phyloP scores from a whole-genome alignment of 2,113 vertebrate species.

The Equus przewalskii region DNA sequence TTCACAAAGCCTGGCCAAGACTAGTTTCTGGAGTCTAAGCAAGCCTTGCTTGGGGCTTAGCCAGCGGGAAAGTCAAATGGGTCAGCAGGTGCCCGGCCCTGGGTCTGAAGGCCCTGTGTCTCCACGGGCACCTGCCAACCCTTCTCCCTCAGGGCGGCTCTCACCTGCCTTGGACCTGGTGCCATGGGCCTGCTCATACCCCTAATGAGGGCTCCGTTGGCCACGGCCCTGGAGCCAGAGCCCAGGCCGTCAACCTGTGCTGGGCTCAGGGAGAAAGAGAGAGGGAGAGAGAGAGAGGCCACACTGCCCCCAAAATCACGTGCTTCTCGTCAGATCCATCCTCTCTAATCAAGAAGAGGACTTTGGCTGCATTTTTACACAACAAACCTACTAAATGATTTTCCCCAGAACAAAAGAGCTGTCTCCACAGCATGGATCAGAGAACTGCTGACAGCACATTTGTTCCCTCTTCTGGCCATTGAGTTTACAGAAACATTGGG shows the following conservation, averaged over 20 bases:
- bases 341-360: background rate
- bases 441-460: background rate
- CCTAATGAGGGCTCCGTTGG: background rate
- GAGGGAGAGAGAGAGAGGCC: background rate
- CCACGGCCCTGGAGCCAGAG: background rate
- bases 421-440: background rate
- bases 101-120: background rate
- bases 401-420: background rate
- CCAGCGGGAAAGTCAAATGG: background rate
- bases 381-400: background rate
- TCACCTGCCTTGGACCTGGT: background rate
- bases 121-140: rapidly evolving
- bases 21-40: background rate
- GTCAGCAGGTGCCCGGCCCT: background rate
- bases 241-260: background rate
- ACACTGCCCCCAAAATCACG: background rate
- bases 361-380: background rate
- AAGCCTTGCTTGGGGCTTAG: background rate
- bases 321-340: background rate
- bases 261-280: background rate
- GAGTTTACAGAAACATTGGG: background rate
- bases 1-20: background rate
- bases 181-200: background rate
- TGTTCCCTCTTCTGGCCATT: background rate
- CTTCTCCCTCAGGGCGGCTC: background rate